Conservation (phyloP, 2,113 vertebrate genomes). For the Ceyx cyanopectus region DNA sequence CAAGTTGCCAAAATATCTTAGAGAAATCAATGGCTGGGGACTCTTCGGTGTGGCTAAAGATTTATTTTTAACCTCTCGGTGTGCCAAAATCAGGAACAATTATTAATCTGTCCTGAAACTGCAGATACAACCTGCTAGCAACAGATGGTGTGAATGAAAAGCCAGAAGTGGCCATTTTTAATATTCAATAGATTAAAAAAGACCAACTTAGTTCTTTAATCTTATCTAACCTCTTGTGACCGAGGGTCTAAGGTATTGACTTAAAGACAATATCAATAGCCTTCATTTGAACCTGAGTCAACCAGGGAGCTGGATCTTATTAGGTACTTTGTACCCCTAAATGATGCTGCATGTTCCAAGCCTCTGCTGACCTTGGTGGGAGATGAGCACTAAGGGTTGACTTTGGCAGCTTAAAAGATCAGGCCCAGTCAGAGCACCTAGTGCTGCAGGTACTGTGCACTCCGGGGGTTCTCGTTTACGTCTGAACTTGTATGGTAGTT, state of each 20-base stretch:
- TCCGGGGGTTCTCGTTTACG: background rate
- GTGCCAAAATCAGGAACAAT: slow-evolving; percentile 53
- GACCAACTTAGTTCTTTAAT: slow-evolving; percentile 42
- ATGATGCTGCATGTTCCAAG: background rate
- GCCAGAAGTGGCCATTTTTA: slow-evolving; percentile 63
- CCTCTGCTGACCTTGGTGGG: background rate
- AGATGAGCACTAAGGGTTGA: background rate
- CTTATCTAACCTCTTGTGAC: slow-evolving; percentile 59
- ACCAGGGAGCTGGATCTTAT: background rate
- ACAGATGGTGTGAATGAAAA: slow-evolving; percentile 68
- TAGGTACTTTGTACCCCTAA: background rate
- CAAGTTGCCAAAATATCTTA: slow-evolving; percentile 30
- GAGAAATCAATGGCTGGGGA: slow-evolving; percentile 33
- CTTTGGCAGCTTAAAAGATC: rapidly evolving
- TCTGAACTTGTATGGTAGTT: slow-evolving; percentile 32
- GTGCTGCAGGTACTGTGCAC: background rate
- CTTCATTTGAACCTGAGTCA: slow-evolving; percentile 21
- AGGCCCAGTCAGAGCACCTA: background rate
- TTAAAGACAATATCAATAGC: slow-evolving; percentile 53
- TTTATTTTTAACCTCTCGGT: slow-evolving; percentile 44
- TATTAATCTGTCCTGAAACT: slow-evolving; percentile 65
- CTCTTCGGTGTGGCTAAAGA: background rate
- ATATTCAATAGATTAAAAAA: slow-evolving; percentile 67
- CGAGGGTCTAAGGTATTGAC: slow-evolving; percentile 27
- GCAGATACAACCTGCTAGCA: slow-evolving; percentile 64